Conservation (phyloP, 2,888 invertebrate species). For the Xylota segnis region DNA sequence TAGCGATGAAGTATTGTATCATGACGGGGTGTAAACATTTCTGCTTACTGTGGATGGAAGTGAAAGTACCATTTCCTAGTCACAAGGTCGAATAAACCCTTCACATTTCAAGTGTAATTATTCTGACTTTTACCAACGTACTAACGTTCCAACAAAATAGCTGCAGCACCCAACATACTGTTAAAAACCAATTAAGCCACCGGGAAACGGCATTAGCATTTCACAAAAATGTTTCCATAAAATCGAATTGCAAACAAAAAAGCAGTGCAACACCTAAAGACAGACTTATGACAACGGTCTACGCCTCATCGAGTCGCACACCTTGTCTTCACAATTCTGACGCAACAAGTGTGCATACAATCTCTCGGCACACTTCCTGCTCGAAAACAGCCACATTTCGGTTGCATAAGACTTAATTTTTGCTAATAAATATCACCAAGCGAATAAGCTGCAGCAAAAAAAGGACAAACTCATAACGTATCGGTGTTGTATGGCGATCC, state of each 20-base stretch:
- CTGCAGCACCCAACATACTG: not conserved
- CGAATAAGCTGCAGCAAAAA: slow-evolving; percentile 28
- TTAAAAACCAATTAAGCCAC: slow-evolving; percentile 16
- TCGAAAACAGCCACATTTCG: slow-evolving; percentile 54
- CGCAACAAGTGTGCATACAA: slow-evolving; percentile 51
- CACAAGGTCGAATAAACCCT: slow-evolving; percentile 5
- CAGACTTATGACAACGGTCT: slow-evolving; percentile 56
- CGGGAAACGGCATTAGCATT: not conserved
- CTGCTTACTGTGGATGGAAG: not conserved
- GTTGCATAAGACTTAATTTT: slow-evolving; percentile 68
- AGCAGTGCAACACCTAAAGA: slow-evolving; percentile 32
- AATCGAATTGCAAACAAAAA: slow-evolving; percentile 7
- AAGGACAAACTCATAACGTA: slow-evolving; percentile 56
- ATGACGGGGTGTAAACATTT: no score
- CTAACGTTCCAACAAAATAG: slow-evolving; percentile 4
- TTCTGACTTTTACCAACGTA: no score
- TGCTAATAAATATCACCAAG: slow-evolving; percentile 70
- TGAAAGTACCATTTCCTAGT: not conserved
- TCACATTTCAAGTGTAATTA: not conserved
- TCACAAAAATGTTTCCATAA: not conserved
- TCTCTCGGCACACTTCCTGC: slow-evolving; percentile 69
- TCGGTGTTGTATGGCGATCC: slow-evolving; percentile 31
- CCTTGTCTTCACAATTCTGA: slow-evolving; percentile 47
- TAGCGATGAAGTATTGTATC: no score
- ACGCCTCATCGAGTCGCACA: slow-evolving; percentile 47